Base-by-base conservation (phyloP, 2,113 vertebrate genomes). In the Megaceryle maxima region DNA sequence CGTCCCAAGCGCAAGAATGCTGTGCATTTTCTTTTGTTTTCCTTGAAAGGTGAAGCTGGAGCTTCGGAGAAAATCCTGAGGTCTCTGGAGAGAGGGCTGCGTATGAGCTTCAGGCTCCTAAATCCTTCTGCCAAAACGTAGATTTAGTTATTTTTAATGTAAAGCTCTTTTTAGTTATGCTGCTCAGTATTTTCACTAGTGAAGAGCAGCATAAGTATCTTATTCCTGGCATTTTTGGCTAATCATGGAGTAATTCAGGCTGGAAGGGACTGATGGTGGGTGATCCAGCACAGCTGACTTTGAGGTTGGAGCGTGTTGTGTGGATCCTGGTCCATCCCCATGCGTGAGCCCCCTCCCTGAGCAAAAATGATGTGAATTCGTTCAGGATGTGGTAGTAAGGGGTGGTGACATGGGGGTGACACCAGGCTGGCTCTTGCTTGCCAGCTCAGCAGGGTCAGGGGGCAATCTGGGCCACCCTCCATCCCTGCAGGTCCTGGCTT, bases 81-180 rank as follows among this genome's bases (percentile, higher is more conserved):
- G 26, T 39, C 24, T 53, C 55, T 33, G 7, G 68, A 35, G 31
- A 29, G 53, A n/a, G n/a, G 20, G 89, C 39, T 46, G 75, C 2
- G 0, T 0, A 8, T 1, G 1, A 8, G 8, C 39, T 19, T 39
- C 13, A 6, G 29, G 46, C 35, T 63, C 41, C 35, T 13, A 20
- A 35, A 55, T 28, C 15, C 51, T 66, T n/a, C 44, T 60, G 29
- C 59, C 25, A 11, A 67, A 53, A 31, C 19, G 37, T 3, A 16
- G 25, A 35, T 33, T 35, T 15, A 22, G 33, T 55, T n/a, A 3
- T 35, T 67, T 76, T 67, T 17, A 14, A 12, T 3, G 6, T 10
- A 11, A 31, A 72, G 6, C 24, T 68, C 41, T 26, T 39, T 50
- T 57, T 19, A 9, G 48, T 33, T 29, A 13, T 0, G 4, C 41